Base-by-base conservation (phyloP, 1,140 invertebrate genomes). In the Maniola jurtina region DNA sequence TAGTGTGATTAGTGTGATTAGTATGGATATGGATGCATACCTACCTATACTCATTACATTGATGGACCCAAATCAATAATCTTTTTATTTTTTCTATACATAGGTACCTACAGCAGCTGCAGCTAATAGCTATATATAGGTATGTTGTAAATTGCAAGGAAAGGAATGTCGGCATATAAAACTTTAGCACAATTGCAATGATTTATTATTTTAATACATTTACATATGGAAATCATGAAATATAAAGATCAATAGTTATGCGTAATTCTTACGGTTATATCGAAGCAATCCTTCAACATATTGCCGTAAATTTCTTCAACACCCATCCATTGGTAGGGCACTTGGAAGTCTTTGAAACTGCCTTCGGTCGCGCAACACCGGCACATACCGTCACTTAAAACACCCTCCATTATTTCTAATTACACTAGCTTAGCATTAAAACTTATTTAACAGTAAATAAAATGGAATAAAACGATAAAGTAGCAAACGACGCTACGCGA, bases 331-430 rank as follows among this genome's bases (percentile, higher is more conserved):
- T 79, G 73, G 58, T 87, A 90, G 1, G 78, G 66, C 11, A 67
- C 65, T 61, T 76, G 79, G 47, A 90, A 66, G 72, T 86, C 81
- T 75, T 90, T 90, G 66, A 82, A 89, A 38, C 70, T 76, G 55
- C 87, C 87, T 61, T 84, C 81, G 0, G 84, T 80, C 2, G 83
- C 82, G 83, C 88, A 88, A 77, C 86, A 88, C 63, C 84, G 86
- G 68, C 88, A 90, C 75, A 88, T 85, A 61, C 78, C 75, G 60
- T 76, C 71, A 42, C 70, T 78, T 14, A 75, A 65, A 40, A 70
- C 52, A 56, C 72, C 61, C 67, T 84, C 84, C 83, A 87, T 88
- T 68, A 50, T 85, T 42, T 75, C 57, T 69, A 71, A 72, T 61
- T 66, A 61, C 70, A 76, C 70, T 80, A 75, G 68, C 40, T 70